Conservation (phyloP, 2,797 vertebrate genomes). For the Sardinella longiceps region DNA sequence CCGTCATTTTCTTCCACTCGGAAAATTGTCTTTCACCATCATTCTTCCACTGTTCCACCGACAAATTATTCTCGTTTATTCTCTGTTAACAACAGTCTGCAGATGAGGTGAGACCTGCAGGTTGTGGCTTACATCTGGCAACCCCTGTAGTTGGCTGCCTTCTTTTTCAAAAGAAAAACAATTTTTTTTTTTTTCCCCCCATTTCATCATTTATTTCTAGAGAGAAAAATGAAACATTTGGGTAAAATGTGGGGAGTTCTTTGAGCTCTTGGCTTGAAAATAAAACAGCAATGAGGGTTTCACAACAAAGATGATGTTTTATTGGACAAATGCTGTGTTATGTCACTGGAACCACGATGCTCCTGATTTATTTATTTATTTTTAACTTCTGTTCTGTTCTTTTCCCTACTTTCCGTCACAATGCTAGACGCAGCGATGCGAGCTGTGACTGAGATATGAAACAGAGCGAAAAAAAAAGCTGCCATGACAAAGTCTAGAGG, state of each 20-base stretch:
- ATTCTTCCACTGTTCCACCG: background rate
- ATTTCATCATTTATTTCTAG: too few relatives aligned
- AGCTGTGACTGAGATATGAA: background rate
- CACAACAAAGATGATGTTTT: background rate
- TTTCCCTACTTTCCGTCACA: background rate
- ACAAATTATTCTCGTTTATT: background rate
- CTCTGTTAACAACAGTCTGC: background rate
- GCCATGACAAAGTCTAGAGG: background rate
- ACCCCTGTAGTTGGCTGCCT: background rate
- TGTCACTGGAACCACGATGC: background rate
- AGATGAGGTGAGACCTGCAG: background rate
- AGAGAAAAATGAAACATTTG: background rate
- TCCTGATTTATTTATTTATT: background rate
- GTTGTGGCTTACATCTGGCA: background rate
- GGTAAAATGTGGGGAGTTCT: background rate
- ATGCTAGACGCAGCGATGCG: background rate
- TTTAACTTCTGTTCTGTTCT: background rate
- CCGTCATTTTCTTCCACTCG: conserved; percentile 24
- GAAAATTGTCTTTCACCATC: background rate
- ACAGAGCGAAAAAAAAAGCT: background rate
- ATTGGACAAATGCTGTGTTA: background rate
- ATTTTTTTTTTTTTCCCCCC: too few relatives aligned
- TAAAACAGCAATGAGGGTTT: background rate
- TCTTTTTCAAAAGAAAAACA: background rate
- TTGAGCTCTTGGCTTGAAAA: background rate